Evolutionary conservation across 1,140 invertebrate species (phyloP), one percentile per base, ranked within the genome.

Genomic region (Ostrea denselamellosa): DNA sequence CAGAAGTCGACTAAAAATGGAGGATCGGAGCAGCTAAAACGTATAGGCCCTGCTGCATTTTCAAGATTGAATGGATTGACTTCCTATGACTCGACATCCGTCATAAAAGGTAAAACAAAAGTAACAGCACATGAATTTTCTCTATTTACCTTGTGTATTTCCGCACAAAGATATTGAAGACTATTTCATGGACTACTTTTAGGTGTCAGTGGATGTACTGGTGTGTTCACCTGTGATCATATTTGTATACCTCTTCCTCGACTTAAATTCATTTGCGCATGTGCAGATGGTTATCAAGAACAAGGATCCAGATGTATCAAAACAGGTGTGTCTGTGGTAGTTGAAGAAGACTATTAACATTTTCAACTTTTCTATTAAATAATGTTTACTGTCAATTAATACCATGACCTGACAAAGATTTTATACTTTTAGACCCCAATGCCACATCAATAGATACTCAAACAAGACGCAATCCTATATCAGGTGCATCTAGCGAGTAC

Each of bases 181-280:
- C 9, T 51, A 10, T 2, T 51, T 28, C 44, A 28, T 81, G 14
- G 25, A 10, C 52, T 83, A 3, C 0, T 52, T 83, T n/a, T 54
- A 83, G 82, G 82, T 52, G 82, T 17, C 14, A 83, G 44, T 83
- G 82, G 44, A 22, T 83, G 82, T 19, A 53, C 82, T 62, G 8
- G 96, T 53, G 96, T 96, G 0, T 77, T 77, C 28, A 95, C 98
- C 0, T 99, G 99, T 93, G 98, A 98, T 0, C 98, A 99, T 96
- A 95, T 99, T 0, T 99, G 99, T 94, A 95, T 99, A 0, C 97
- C 99, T 28, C 53, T 85, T 19, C 97, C 0, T 97, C 97, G 62
- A 97, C 85, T 88, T 34, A 85, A 85, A 22, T 89, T 85, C 51
- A 87, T 88, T 0, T 99, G 99, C 93, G 97, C 97, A 22, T 99